Conservation (phyloP, 1,140 invertebrate genomes). For the Plutomurus gul region DNA sequence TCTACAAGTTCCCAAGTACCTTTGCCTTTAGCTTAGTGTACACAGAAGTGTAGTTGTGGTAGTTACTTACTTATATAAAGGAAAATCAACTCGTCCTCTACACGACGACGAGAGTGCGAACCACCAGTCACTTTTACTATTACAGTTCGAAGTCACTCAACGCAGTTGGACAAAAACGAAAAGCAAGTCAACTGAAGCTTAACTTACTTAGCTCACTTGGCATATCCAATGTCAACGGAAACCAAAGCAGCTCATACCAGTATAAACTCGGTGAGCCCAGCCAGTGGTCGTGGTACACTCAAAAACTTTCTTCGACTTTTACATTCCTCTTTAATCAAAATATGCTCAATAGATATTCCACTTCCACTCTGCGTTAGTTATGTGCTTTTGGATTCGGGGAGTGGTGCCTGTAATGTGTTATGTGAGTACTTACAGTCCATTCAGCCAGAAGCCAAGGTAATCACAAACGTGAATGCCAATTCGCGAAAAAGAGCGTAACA, state of each 20-base stretch:
- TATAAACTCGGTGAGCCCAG: no score
- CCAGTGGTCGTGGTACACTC: no score
- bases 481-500: background rate
- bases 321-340: slow-evolving; percentile 8
- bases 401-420: no score
- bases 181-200: slow-evolving; percentile 8
- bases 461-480: slow-evolving; percentile 13
- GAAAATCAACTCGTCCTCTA: no score
- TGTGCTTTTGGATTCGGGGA: no score
- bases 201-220: background rate
- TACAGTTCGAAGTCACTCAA: background rate
- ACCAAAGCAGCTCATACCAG: slow-evolving; percentile 30
- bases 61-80: no score
- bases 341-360: background rate
- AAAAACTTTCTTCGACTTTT: slow-evolving; percentile 3
- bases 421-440: background rate
- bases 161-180: background rate
- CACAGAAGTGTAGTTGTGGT: no score
- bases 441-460: background rate
- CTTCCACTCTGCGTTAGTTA: background rate
- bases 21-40: background rate
- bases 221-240: slow-evolving; percentile 37
- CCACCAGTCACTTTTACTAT: no score
- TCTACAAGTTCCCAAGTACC: background rate
- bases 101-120: no score